These are phyloP conservation scores for Entelurus aequoreus DNA, from an alignment of 2,113 vertebrate genomes.

Conservation along the genomic window DNA sequence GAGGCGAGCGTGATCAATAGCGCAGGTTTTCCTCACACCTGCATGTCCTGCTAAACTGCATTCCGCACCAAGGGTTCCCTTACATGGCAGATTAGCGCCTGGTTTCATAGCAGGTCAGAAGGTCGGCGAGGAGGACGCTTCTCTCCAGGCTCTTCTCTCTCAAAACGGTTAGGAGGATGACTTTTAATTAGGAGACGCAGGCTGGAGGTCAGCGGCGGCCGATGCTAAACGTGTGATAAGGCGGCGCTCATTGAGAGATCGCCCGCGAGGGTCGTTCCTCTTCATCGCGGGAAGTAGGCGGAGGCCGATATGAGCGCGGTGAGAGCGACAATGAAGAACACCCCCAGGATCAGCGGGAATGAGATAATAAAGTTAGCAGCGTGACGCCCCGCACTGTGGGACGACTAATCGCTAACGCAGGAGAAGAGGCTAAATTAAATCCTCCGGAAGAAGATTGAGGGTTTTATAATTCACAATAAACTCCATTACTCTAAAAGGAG, in stretches of 20 bases:
- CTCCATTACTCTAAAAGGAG: no score
- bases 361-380: slow-evolving; percentile 48
- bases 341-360: slow-evolving; percentile 32
- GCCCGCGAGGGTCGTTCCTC: not conserved
- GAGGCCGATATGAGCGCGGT: slow-evolving; percentile 13
- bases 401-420: slow-evolving; percentile 19
- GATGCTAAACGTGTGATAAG: slow-evolving; percentile 29
- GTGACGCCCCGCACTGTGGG: slow-evolving; percentile 10
- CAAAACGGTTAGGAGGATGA: slow-evolving; percentile 5
- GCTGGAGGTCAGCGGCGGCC: slow-evolving; percentile 22
- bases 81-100: not conserved
- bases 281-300: slow-evolving; percentile 21
- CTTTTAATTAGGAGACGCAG: slow-evolving; percentile 22
- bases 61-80: not conserved
- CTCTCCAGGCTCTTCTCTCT: not conserved
- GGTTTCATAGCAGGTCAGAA: not conserved
- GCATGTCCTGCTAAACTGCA: not conserved
- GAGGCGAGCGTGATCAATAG: not conserved
- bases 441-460: not conserved
- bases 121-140: not conserved
- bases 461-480: not conserved
- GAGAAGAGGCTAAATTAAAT: slow-evolving; percentile 25
- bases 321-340: slow-evolving; percentile 31
- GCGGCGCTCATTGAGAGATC: slow-evolving; percentile 17
- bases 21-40: not conserved